Conservation (phyloP, 2,113 vertebrate species). For the Triplophysa dalaica region DNA sequence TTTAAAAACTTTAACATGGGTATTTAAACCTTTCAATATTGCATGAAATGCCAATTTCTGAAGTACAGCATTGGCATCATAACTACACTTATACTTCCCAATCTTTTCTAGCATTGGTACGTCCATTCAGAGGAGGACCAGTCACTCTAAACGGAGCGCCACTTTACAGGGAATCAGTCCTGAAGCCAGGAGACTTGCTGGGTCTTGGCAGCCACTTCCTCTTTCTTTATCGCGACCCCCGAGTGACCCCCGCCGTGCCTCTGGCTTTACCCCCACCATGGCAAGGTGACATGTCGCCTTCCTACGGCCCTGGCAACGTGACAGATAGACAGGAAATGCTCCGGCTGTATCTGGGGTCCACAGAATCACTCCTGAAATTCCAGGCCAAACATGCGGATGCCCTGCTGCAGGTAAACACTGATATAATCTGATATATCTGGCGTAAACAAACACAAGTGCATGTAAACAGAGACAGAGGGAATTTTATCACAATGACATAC, state of each 20-base stretch:
- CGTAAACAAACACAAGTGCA: slow-evolving; percentile 27
- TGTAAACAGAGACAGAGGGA: slow-evolving; percentile 4
- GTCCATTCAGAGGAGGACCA: slow-evolving; percentile 82
- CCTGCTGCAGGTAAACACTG: slow-evolving; percentile 75
- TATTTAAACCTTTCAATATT: too few species aligned
- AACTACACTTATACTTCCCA: slow-evolving; percentile 1
- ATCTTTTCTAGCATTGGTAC: slow-evolving; percentile 71
- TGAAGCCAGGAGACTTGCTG: slow-evolving; percentile 85
- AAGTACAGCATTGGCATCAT: too few species aligned
- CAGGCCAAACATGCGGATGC: slow-evolving; percentile 82
- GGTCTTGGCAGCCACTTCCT: slow-evolving; percentile 87
- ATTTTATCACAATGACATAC: slow-evolving; percentile 10
- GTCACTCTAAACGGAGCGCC: slow-evolving; percentile 86
- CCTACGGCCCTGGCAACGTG: slow-evolving; percentile 69
- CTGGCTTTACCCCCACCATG: slow-evolving; percentile 72
- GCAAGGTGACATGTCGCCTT: slow-evolving; percentile 66
- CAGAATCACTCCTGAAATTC: slow-evolving; percentile 80
- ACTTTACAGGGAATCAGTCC: slow-evolving; percentile 80
- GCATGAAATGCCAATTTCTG: too few species aligned
- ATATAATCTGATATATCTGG: slow-evolving; percentile 20
- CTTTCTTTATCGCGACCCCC: slow-evolving; percentile 90
- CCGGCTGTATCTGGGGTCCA: slow-evolving; percentile 81
- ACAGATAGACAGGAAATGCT: slow-evolving; percentile 85
- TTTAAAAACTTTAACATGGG: too few species aligned
- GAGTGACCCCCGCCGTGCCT: slow-evolving; percentile 73